Evolutionary conservation across 2,113 vertebrate species (phyloP), one percentile per base, ranked within the genome.

Genomic region (Clarias gariepinus): DNA sequence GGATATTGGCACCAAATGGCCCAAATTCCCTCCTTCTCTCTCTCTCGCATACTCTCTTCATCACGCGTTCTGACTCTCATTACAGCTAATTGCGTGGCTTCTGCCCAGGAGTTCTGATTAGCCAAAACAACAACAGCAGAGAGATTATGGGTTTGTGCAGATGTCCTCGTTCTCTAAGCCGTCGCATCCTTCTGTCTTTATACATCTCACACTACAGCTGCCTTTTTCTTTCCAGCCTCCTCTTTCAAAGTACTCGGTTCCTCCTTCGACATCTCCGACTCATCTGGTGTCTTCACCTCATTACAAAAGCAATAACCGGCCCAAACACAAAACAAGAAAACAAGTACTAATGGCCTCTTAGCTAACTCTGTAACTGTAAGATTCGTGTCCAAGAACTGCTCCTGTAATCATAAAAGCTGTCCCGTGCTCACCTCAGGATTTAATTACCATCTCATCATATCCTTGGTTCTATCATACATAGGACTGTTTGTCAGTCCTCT

Each of bases 71-170:
- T 60, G 78, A 57, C 68, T 78, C 87, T 89, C 85, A 84, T 82
- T 68, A 89, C 66, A 85, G 85, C 69, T 81, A 89, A 90, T 88
- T 86, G 81, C 74, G 41, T 81, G 78, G 66, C 66, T 76, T 87
- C 81, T 87, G 89, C 81, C 81, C 82, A 66, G 81, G 79, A 80
- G 73, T 84, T 87, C 86, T 89, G 90, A 92, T 90, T 90, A 90
- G 82, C 87, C 71, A 88, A 89, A 89, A 89, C 81, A 90, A 89
- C 82, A 89, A 82, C 88, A 90, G 84, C 87, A 79, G 77, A 79
- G 80, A 82, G 76, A 90, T 89, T 78, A 89, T 66, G 76, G 77
- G 63, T 61, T 30, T 73, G 33, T 81, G 63, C 80, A 86, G 84
- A 88, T 88, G 71, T 88, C 86, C 28, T 16, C 60, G 66, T 58